phyloP scores from a whole-genome alignment of 1,140 invertebrate species.

The Drosophila malerkotliana region DNA sequence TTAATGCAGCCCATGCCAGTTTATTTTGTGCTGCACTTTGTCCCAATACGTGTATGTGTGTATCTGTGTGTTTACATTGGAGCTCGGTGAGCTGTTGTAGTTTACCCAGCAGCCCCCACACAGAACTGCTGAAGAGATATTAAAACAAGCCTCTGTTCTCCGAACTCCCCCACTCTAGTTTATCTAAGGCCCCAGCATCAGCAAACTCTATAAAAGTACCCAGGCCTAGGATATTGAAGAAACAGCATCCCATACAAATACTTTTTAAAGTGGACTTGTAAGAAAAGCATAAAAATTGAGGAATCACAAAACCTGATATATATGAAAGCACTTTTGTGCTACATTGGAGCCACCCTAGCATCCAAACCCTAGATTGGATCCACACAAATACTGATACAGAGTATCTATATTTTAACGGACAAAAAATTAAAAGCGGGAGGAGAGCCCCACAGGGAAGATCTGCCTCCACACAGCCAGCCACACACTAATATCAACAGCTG shows the following conservation, averaged over 20 bases:
- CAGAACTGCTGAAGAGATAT: constrained; percentile 51
- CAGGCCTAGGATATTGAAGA: constrained; percentile 25
- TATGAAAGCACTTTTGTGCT: not conserved
- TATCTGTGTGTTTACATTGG: constrained; percentile 47
- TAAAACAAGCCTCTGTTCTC: constrained; percentile 48
- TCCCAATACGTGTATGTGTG: constrained; percentile 11
- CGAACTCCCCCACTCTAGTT: constrained; percentile 14
- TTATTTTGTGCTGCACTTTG: constrained; percentile 24
- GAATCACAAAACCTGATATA: no score
- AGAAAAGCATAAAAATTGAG: no score
- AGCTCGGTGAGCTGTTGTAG: constrained; percentile 19
- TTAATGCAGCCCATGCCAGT: constrained; percentile 59
- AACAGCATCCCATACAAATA: constrained; percentile 45
- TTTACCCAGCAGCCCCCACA: constrained; percentile 64
- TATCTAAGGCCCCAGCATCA: constrained; percentile 73
- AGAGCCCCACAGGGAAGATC: constrained; percentile 5
- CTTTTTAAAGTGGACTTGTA: constrained; percentile 23
- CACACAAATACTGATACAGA: not conserved
- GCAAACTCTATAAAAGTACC: constrained; percentile 6
- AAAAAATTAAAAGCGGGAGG: constrained; percentile 10
- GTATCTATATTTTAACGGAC: constrained; percentile 74
- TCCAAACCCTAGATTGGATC: no score
- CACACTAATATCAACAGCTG: constrained; percentile 10
- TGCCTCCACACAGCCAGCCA: constrained; percentile 5
- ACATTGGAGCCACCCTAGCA: not conserved